A percentile compares a stretch with the other conserved stretches of the same genome.
These are phyloP conservation scores for Caenorhabditis panamensis DNA, from an alignment of 2,888 invertebrate genomes.

Conservation along the genomic window DNA sequence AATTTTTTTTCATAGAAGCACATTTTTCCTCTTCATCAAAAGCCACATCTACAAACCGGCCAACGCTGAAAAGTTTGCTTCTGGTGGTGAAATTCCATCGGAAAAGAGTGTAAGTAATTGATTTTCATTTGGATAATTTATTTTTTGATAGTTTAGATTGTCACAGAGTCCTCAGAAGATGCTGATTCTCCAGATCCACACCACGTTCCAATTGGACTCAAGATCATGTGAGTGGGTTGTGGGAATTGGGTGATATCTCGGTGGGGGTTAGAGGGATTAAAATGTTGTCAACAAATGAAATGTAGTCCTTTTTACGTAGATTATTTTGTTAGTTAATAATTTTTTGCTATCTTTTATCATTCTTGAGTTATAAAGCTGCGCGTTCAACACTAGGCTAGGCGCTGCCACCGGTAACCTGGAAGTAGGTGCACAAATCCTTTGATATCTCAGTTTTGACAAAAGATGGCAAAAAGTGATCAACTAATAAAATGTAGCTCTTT, in stretches of 20 bases:
- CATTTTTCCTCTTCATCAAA: conserved; percentile 70
- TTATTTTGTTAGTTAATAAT: no score
- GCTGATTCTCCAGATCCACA: conserved; percentile 30
- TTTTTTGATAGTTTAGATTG: conserved; percentile 11
- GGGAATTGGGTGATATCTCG: no score
- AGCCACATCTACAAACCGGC: conserved; percentile 53
- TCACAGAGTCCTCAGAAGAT: conserved; percentile 29
- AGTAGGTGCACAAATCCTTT: neutral
- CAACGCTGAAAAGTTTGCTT: conserved; percentile 15
- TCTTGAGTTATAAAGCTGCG: no score
- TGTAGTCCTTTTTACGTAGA: no score
- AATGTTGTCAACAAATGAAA: no score
- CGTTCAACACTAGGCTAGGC: no score
- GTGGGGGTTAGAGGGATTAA: no score
- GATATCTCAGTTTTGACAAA: neutral
- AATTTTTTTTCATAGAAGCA: conserved; percentile 54
- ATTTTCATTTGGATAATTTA: neutral
- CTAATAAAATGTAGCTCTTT: neutral
- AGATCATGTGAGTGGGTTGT: conserved; percentile 15
- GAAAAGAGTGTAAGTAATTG: conserved; percentile 34
- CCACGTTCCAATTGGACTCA: conserved; percentile 10
- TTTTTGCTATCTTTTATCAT: no score
- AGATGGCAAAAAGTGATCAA: conserved; percentile 10
- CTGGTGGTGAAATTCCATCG: conserved; percentile 32
- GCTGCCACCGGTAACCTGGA: neutral